Evolutionary conservation across 2,888 invertebrate genomes (phyloP), one percentile per base, ranked within the genome.

Genomic region (Drosophila monieri): DNA sequence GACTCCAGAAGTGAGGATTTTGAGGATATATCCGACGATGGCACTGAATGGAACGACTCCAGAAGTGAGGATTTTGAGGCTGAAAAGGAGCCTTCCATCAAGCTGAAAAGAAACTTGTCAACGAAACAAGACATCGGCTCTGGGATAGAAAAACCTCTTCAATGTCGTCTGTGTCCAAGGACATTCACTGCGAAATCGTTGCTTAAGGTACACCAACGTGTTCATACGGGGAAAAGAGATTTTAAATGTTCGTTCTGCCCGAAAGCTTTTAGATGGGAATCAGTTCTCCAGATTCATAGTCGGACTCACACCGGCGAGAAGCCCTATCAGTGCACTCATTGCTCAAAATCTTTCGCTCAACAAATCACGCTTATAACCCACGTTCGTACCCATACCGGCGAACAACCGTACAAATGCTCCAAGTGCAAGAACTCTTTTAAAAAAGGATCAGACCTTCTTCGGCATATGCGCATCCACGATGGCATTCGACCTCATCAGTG

Each of bases 301-400:
- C 27, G 56, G n/a, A 56, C 37, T 32, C 56, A 56, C 37, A 51
- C 56, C 1, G 56, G 51, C n/a, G 52, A 51, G 18, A n/a, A 27
- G 21, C 39, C 57, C 4, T 39, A 2, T 9, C 18, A 41, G 6
- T 55, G 55, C 14, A 8, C 35, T 8, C 55, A 55, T n/a, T 55
- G 55, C 12, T 15, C 47, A 6, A 55, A 35, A n/a, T 32, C 23
- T 23, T 55, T 55, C 12, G 1, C 14, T 8, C 46, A 46, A 39
- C 27, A 27, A 6, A 21, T 21, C 6, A 27, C 37, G 41, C 55
- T 58, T 6, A 15, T 15, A 5, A 21, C 39, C 1, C 57, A 57
- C 21, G 23, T 12, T 12, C 53, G 57, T 8, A 57, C 3, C 14
- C 57, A 57, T 27, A 54, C 53, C 1, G 39, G 57, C 1, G 53